Percentiles rank a stretch among this genome's conserved stretches.
phyloP scores from a whole-genome alignment of 2,113 vertebrate genomes.

The Chrysemys picta region DNA sequence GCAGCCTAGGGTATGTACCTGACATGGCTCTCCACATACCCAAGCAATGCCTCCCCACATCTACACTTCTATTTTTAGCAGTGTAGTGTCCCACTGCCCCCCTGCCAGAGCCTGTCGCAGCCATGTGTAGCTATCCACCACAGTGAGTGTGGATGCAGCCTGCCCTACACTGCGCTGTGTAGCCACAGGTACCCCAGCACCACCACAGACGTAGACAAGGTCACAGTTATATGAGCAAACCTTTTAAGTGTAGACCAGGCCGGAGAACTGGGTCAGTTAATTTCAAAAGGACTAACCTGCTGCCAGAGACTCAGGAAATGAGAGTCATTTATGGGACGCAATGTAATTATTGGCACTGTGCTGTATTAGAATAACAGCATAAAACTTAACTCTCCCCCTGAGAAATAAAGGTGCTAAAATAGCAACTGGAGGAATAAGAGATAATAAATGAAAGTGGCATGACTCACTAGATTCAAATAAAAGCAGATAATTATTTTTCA shows the following conservation, averaged over 20 bases:
- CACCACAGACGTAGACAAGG: background rate
- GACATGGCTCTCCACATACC: background rate
- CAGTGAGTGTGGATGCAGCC: background rate
- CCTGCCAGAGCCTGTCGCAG: background rate
- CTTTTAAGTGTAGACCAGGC: rapidly evolving
- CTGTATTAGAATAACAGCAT: constrained; percentile 27
- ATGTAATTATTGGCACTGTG: background rate
- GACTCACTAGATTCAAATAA: constrained; percentile 27
- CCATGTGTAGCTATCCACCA: background rate
- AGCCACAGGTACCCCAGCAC: background rate
- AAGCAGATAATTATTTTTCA: background rate
- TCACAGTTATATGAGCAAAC: background rate
- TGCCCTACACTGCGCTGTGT: background rate
- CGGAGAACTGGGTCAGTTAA: background rate
- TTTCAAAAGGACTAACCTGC: background rate
- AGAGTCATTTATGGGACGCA: background rate
- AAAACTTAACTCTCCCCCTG: constrained; percentile 44
- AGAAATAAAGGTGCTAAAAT: constrained; percentile 59
- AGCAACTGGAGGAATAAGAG: constrained; percentile 38
- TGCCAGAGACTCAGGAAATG: rapidly evolving
- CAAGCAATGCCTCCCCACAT: background rate
- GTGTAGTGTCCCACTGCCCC: background rate
- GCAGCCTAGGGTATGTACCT: background rate
- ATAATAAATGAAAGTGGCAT: constrained; percentile 37
- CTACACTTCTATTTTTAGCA: background rate